Evolutionary conservation across 2,797 vertebrate genomes (phyloP), one percentile per base, ranked within the genome.

Genomic region (Silurus aristotelis): DNA sequence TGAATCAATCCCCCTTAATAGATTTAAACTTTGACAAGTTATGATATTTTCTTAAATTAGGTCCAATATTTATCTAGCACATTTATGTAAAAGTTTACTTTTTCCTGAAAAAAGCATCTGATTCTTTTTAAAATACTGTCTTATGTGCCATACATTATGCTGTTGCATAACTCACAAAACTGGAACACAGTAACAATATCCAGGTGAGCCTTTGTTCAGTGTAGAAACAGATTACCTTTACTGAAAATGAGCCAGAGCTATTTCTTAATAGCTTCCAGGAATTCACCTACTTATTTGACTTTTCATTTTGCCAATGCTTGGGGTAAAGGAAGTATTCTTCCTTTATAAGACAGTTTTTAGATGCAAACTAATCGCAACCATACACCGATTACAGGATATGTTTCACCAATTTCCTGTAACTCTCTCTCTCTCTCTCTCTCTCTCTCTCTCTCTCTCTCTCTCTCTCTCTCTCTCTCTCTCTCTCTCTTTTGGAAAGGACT

Each of bases 401-500:
- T 22, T 10, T 38, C 38, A 3, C 38, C 38, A 38, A 38, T 38
- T 38, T 38, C 38, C 38, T 38, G 38, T 38, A 38, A 38, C 38
- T 38, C 38, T 38, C 19, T 31, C 25, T 77, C 20, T 2, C 46
- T 43, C 46, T 13, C 55, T 60, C 5, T 22, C 48, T n/a, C 71
- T 52, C 71, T 14, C 31, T 52, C 20, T 55, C 43, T 55, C 12
- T 25, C 48, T 76, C 73, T 60, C 75, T 20, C 55, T 20, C 8
- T 19, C 48, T n/a, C 71, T 52, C 71, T 14, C 71, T 55, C 70
- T 68, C 25, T 31, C 8, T 22, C 43, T 72, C 46, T 73, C 46
- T 52, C 52, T 76, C 72, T 76, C 55, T 31, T 15, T 31, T 8
- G 72, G 68, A 13, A 86, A 96, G 95, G 90, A 91, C 91, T 88